These are phyloP conservation scores for Nasonia giraulti DNA, from an alignment of 1,140 invertebrate species.

Conservation along the genomic window DNA sequence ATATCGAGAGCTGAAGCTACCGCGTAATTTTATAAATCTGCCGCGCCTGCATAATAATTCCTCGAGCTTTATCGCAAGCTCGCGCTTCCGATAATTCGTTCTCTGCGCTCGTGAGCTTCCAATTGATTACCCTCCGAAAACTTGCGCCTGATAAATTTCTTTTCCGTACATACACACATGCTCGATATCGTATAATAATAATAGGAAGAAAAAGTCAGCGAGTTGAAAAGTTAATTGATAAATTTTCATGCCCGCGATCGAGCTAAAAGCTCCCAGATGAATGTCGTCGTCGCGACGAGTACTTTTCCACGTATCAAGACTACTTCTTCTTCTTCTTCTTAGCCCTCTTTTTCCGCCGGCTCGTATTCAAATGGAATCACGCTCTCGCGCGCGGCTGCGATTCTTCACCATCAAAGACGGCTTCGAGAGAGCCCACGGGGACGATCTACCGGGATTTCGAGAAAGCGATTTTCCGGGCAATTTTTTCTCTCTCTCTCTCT, in stretches of 20 bases:
- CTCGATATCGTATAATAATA: too few relatives aligned
- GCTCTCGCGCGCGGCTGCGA: conserved; percentile 7
- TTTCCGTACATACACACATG: neutral
- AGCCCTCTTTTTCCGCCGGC: neutral
- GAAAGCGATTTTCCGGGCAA: neutral
- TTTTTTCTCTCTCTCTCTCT: neutral
- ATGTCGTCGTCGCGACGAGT: conserved; percentile 7
- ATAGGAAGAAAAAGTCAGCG: too few relatives aligned
- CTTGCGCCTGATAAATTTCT: neutral
- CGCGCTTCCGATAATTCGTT: too few relatives aligned
- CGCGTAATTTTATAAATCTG: too few relatives aligned
- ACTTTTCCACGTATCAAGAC: conserved; percentile 44
- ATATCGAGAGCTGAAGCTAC: too few relatives aligned
- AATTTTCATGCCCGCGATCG: neutral
- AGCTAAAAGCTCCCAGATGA: neutral
- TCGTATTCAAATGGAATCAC: conserved; percentile 50
- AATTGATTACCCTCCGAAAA: too few relatives aligned
- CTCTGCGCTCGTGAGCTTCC: too few relatives aligned
- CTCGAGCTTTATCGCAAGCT: too few relatives aligned
- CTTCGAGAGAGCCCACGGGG: neutral
- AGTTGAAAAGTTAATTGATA: conserved; percentile 17
- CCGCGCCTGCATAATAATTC: too few relatives aligned
- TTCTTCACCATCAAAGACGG: conserved; percentile 28
- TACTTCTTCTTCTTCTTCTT: conserved; percentile 7
- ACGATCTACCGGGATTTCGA: neutral